Evolutionary conservation across 2,113 vertebrate species (phyloP), one percentile per base, ranked within the genome.

Genomic region (Pituophis catenifer): DNA sequence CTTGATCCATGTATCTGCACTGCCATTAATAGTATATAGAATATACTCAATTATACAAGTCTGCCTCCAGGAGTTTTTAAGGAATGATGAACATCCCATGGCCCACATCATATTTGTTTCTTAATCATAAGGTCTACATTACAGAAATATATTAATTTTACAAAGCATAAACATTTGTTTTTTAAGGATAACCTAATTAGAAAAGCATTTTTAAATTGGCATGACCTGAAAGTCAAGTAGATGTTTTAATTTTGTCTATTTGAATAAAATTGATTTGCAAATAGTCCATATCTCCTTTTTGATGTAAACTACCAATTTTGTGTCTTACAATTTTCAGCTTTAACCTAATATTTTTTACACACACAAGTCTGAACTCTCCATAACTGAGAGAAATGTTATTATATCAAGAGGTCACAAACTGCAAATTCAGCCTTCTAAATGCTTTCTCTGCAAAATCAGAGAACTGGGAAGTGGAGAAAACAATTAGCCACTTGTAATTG

Each of bases 221-320:
- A 50, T 44, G 23, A 58, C 33, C 54, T 48, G 33, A 86, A 50
- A 91, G 26, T 59, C 44, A 50, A 91, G 17, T 29, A 29, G 38
- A 86, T 7, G 1, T 59, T 91, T 91, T 59, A n/a, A 86, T 55
- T 87, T 86, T 24, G 19, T 58, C 52, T 11, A n/a, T 86, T 59
- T 87, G 86, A 91, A 91, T 59, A 29, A 86, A 59, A 50, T 57
- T 48, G 48, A 75, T 54, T 87, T 91, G 33, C 91, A 91, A 86
- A 86, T 48, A 48, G 8, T 26, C 24, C 44, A n/a, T 48, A 17
- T 19, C 44, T 58, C 38, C 24, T 29, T 91, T 59, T 85, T 91
- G 65, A 70, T 50, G 10, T 48, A 33, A 50, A 58, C 8, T 59
- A 13, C 54, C 11, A n/a, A 48, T 91, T 86, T 38, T 85, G 21